Base-by-base conservation (phyloP, 2,797 vertebrate species). In the Danio albolineatus region DNA sequence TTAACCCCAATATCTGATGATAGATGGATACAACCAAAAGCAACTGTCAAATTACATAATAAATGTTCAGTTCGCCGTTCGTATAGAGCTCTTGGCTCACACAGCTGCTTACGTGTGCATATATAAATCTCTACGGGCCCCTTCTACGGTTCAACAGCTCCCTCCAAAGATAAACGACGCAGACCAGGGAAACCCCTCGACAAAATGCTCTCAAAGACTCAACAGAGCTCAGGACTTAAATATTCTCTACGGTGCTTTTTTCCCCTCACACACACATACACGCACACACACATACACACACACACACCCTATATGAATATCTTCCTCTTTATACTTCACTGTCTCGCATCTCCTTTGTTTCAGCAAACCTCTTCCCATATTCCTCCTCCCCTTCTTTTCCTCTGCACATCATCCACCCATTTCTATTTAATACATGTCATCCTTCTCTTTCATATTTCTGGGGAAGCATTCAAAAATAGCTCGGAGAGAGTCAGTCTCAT, bases 341-440 rank as follows among this genome's bases (percentile, higher is more conserved):
- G 28, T 80, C 71, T 74, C 51, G 67, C 71, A 60, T 74, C 64
- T 82, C 48, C 61, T 73, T 83, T 80, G 78, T 83, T 60, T 80
- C 82, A 72, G 43, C 60, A 41, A 60, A 38, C 51, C 59, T 76
- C 66, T 71, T 76, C 59, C 70, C 53, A 73, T 48, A 83, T 53
- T 65, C 51, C 72, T 53, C 66, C 82, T 57, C 73, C 69, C 70
- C 21, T 70, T 56, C 41, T 77, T 67, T 67, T 83, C 60, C 17
- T 51, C 16, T 71, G 64, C 65, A 44, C 76, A 73, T 65, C 46
- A 81, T 78, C 71, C 75, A 79, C 57, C 51, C 66, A 64, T 79
- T 79, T 83, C 76, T 73, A 83, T 81, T 83, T 80, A 80, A 80
- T 71, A 73, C 82, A 71, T 80, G 82, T 83, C 82, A 83, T 80